phyloP scores from a whole-genome alignment of 2,113 vertebrate species.

The Leptodactylus fuscus region DNA sequence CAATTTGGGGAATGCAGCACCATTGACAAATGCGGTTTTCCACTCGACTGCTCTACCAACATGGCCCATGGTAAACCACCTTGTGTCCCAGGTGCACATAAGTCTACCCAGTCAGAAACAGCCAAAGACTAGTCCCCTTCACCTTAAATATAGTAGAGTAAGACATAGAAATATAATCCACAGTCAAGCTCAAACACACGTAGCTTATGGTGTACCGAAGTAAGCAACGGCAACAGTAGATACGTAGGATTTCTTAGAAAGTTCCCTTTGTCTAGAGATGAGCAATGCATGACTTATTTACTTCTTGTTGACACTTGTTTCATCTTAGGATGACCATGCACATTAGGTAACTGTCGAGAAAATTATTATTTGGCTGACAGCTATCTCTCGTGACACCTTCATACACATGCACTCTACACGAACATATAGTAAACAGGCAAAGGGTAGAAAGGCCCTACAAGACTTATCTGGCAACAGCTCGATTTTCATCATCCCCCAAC shows the following conservation, averaged over 20 bases:
- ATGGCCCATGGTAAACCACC: neutral
- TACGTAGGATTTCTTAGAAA: neutral
- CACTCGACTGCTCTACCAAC: neutral
- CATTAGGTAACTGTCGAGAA: too few relatives aligned
- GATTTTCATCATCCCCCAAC: too few relatives aligned
- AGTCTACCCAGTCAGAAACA: too few relatives aligned
- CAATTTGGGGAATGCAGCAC: neutral
- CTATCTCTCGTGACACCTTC: too few relatives aligned
- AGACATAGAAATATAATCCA: neutral
- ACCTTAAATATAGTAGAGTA: too few relatives aligned
- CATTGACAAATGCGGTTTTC: neutral
- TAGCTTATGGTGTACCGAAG: neutral
- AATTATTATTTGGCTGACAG: too few relatives aligned
- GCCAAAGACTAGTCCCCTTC: too few relatives aligned
- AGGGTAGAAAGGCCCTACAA: too few relatives aligned
- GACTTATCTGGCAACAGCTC: too few relatives aligned
- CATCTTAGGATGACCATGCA: neutral
- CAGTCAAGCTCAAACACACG: neutral
- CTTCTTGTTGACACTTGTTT: neutral
- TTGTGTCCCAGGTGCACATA: too few relatives aligned
- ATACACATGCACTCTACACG: neutral
- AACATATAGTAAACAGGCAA: too few relatives aligned
- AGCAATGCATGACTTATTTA: neutral
- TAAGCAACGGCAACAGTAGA: neutral
- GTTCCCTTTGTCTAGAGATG: neutral